Evolutionary conservation across 2,113 vertebrate genomes (phyloP), one percentile per base, ranked within the genome.

Genomic region (Tinamus guttatus): DNA sequence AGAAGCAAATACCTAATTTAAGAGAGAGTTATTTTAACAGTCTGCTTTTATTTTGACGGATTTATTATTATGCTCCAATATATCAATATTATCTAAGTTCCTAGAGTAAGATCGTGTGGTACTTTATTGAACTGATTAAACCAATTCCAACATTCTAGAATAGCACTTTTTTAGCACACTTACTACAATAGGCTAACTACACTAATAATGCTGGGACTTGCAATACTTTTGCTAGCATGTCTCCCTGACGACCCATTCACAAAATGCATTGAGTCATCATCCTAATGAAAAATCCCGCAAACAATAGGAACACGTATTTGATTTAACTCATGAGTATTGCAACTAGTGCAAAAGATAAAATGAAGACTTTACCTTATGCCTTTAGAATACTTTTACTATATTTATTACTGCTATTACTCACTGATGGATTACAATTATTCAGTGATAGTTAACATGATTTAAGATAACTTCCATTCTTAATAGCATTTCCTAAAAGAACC

Each of bases 401-500:
- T 91, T 75, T 85, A 90, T 91, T 87, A 45, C 58, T 41, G 25
- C 60, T 86, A 27, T 94, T 95, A 81, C 10, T 82, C 62, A 63
- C 25, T 82, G 52, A 79, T 41, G 71, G 7, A 27, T 56, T 92
- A 88, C 80, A 78, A 49, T 89, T 81, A 95, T 84, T 94, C 95
- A 77, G 45, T 81, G 78, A 88, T 60, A 95, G 79, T 70, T 81
- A 91, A 67, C 13, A 79, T 80, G 60, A 93, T 84, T 95, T 93
- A 92, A 80, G 92, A 82, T 68, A 93, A 73, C 47, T 89, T 94
- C 65, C 30, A 71, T 87, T 86, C 69, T 87, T 92, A 89, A 86
- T 32, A 87, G 43, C 38, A 82, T 87, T 82, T 94, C 79, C 93
- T 96, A 85, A 81, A 96, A 95, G 76, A 87, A 78, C n/a, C 41